Conservation (phyloP, 2,113 vertebrate species). For the Candoia aspera region DNA sequence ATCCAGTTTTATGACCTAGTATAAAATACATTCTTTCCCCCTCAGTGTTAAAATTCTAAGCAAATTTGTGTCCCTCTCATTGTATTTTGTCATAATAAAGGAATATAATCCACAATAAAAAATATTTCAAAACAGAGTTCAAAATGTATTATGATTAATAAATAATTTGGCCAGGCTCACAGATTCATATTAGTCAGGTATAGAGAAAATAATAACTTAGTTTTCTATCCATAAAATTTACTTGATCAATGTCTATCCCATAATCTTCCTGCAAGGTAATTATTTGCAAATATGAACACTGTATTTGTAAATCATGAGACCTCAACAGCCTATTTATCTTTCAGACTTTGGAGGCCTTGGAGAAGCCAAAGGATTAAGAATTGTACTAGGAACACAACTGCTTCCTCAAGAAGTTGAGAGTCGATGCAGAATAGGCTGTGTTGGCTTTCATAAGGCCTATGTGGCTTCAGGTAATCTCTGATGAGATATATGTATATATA, state of each 20-base stretch:
- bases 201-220: not conserved
- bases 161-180: not conserved
- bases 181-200: not conserved
- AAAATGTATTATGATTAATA: constrained; percentile 27
- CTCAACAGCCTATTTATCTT: not conserved
- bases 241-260: not conserved
- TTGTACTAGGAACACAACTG: not conserved
- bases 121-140: constrained; percentile 33
- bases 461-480: not conserved
- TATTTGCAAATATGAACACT: not conserved
- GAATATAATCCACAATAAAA: constrained; percentile 40
- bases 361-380: not conserved
- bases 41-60: constrained; percentile 58
- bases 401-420: not conserved
- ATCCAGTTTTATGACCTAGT: constrained; percentile 46
- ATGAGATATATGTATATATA: too few species aligned
- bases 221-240: not conserved
- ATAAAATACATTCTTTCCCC: constrained; percentile 57
- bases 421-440: not conserved
- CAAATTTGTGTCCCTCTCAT: constrained; percentile 26
- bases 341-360: not conserved
- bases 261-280: not conserved
- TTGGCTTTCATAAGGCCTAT: not conserved
- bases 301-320: not conserved
- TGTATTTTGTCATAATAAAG: constrained; percentile 38